Base-by-base conservation (phyloP, 2,888 invertebrate genomes). In the Tribolium freemani region DNA sequence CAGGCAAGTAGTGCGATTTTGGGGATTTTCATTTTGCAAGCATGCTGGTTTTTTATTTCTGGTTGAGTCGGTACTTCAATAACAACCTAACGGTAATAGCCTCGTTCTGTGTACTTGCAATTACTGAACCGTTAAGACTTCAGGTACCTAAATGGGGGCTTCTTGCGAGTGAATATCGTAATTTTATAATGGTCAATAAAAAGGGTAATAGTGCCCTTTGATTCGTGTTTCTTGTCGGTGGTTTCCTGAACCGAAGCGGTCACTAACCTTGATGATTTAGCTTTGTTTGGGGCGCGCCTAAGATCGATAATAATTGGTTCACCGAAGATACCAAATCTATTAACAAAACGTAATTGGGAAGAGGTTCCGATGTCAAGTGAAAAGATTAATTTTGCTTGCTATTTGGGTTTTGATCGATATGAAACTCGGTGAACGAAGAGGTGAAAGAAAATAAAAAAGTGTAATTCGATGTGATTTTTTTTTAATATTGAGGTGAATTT, bases 251-350 rank as follows among this genome's bases (percentile, higher is more conserved):
- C 9, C 31, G 20, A 26, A 26, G 31, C 54, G 67, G 68, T 68
- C 68, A 68, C 50, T 58, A 56, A 68, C 68, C 68, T 57, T 68
- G 57, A 56, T 67, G 67, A 31, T 57, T 57, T 68, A 50, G 61
- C 61, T 16, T 20, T n/a, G 58, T 38, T 31, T 10, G 45, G 46
- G 48, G 46, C 57, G 68, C 57, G 68, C 26, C 68, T 48, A 11
- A 13, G 31, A 68, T 68, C 68, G 68, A 68, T 68, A 64, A 6
- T 53, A 64, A 38, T n/a, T n/a, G n/a, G n/a, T n/a, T n/a, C n/a
- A n/a, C n/a, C n/a, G n/a, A n/a, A n/a, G n/a, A n/a, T n/a, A n/a
- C n/a, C n/a, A n/a, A n/a, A n/a, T 56, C 56, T 66, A 44, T 66
- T 54, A 66, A 16, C 64, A 51, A 64, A n/a, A n/a, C n/a, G n/a